A percentile compares a stretch with the other conserved stretches of the same genome.
Conservation (phyloP, 1,140 invertebrate genomes). For the Proales similis region DNA sequence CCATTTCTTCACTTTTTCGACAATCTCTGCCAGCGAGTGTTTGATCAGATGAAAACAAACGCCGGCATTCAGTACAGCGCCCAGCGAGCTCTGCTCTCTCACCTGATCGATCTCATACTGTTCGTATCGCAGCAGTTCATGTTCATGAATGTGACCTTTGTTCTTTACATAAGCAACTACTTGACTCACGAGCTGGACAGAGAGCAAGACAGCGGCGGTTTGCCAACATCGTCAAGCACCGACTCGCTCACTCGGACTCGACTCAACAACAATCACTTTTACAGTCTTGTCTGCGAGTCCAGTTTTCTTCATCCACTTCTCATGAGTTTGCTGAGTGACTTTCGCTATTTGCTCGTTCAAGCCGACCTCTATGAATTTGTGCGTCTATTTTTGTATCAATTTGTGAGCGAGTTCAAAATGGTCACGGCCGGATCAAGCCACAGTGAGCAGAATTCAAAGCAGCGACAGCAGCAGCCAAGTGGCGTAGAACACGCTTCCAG, state of each 20-base stretch:
- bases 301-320: slow-evolving; percentile 6
- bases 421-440: too few species aligned
- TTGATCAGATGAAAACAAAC: not conserved
- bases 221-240: too few species aligned
- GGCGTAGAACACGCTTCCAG: too few species aligned
- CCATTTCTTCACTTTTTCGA: not conserved
- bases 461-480: too few species aligned
- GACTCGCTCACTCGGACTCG: too few species aligned
- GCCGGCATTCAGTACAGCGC: too few species aligned
- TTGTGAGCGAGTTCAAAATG: too few species aligned
- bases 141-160: not conserved
- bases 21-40: not conserved
- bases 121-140: not conserved
- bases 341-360: slow-evolving; percentile 1
- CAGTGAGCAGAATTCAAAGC: too few species aligned
- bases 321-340: not conserved
- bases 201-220: too few species aligned
- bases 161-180: not conserved
- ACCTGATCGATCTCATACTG: slow-evolving; percentile 1
- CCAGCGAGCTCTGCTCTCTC: not conserved
- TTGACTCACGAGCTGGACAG: too few species aligned
- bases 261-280: too few species aligned
- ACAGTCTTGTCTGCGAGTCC: not conserved
- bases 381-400: not conserved
- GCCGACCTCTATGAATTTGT: not conserved